These are phyloP conservation scores for Meiosimyza platycephala DNA, from an alignment of 2,888 invertebrate genomes.

Conservation along the genomic window DNA sequence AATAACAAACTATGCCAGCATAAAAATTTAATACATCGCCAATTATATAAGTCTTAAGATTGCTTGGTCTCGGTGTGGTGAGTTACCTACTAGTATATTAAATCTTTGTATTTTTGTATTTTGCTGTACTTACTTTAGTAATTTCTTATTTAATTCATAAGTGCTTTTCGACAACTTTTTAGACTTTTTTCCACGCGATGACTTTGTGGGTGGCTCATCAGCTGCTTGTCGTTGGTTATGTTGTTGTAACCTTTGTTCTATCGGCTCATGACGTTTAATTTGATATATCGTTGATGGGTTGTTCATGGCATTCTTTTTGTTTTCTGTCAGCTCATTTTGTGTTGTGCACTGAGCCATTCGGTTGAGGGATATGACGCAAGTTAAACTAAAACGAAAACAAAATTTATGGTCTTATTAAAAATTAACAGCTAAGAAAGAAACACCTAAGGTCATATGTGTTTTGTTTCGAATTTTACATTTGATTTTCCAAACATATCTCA, in stretches of 20 bases:
- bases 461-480: too few relatives aligned
- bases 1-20: too few relatives aligned
- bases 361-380: slow-evolving; percentile 52
- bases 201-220: slow-evolving; percentile 35
- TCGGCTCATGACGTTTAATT: slow-evolving; percentile 53
- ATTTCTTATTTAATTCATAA: slow-evolving; percentile 62
- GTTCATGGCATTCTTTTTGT: slow-evolving; percentile 40
- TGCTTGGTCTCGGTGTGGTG: too few relatives aligned
- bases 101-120: too few relatives aligned
- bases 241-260: slow-evolving; percentile 46
- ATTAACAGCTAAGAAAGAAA: too few relatives aligned
- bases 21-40: too few relatives aligned
- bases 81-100: too few relatives aligned
- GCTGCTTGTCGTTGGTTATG: slow-evolving; percentile 33
- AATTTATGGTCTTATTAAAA: neutral
- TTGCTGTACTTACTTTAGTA: slow-evolving; percentile 59
- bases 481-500: too few relatives aligned
- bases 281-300: slow-evolving; percentile 51
- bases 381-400: slow-evolving; percentile 53
- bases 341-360: slow-evolving; percentile 43
- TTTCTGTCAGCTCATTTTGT: slow-evolving; percentile 42
- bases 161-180: slow-evolving; percentile 54
- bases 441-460: too few relatives aligned
- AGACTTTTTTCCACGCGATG: slow-evolving; percentile 50
- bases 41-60: too few relatives aligned